Conservation (phyloP, 1,140 invertebrate species). For the Drosophila orena region DNA sequence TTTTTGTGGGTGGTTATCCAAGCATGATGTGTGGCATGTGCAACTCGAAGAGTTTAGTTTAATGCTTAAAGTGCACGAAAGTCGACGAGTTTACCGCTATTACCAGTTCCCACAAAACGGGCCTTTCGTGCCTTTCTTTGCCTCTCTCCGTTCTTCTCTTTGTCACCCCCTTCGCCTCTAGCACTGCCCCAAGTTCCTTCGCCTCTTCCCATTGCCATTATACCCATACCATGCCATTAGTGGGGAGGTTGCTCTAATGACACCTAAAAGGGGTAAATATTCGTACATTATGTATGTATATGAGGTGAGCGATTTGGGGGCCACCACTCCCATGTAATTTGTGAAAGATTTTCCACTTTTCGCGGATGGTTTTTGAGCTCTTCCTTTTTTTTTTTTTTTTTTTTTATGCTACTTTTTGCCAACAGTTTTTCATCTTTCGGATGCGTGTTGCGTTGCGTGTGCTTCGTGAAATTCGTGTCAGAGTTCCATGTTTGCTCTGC, state of each 20-base stretch:
- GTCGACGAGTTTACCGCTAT: conserved; percentile 46
- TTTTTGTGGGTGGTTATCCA: conserved; percentile 44
- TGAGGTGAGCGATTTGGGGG: not conserved
- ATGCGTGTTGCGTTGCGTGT: conserved; percentile 58
- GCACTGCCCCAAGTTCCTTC: conserved; percentile 23
- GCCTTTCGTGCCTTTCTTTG: not conserved
- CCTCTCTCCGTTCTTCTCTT: not conserved
- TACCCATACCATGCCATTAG: not conserved
- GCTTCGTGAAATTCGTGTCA: conserved; percentile 47
- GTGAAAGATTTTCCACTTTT: not conserved
- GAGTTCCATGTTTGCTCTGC: conserved; percentile 50
- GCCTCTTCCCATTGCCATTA: conserved; percentile 17
- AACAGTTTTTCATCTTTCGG: conserved; percentile 43
- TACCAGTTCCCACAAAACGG: conserved; percentile 35
- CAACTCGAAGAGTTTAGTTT: conserved; percentile 38
- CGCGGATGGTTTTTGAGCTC: not conserved
- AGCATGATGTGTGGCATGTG: conserved; percentile 52
- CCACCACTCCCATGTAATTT: not conserved
- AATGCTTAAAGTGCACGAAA: conserved; percentile 47
- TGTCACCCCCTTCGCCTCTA: conserved; percentile 15
- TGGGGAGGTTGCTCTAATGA: conserved; percentile 22
- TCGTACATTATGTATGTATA: not conserved
- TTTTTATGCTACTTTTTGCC: conserved; percentile 1
- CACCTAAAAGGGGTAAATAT: conserved; percentile 1
- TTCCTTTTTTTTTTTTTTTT: not conserved